These are phyloP conservation scores for Zosterops pallidus DNA, from an alignment of 2,113 vertebrate species.

Conservation along the genomic window DNA sequence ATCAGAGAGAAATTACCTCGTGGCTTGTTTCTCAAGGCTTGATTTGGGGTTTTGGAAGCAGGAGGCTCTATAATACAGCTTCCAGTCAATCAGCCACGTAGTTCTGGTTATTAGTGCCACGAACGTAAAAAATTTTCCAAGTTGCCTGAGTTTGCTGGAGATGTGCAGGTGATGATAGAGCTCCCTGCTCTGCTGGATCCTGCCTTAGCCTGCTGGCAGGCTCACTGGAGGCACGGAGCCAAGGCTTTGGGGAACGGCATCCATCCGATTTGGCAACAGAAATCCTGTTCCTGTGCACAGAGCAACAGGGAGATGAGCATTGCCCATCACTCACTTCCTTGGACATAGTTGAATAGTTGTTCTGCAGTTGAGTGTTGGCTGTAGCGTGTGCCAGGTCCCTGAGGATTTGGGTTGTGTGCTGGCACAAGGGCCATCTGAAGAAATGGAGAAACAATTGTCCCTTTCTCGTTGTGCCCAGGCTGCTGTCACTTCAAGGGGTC, in stretches of 20 bases:
- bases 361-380: neutral
- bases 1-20: neutral
- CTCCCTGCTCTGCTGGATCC: neutral
- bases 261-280: neutral
- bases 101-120: neutral
- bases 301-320: neutral
- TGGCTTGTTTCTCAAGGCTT: neutral
- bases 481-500: neutral
- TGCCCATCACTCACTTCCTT: neutral
- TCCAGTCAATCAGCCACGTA: neutral
- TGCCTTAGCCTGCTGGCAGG: neutral
- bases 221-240: neutral
- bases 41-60: neutral
- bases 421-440: neutral
- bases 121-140: neutral
- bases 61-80: neutral
- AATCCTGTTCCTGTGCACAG: neutral
- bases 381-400: neutral
- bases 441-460: neutral
- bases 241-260: neutral
- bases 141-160: neutral
- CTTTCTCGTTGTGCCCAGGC: neutral
- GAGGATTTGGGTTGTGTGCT: neutral
- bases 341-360: fast-evolving
- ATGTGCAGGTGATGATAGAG: neutral